These are phyloP conservation scores for Stegastes partitus DNA, from an alignment of 2,113 vertebrate species.

Conservation along the genomic window DNA sequence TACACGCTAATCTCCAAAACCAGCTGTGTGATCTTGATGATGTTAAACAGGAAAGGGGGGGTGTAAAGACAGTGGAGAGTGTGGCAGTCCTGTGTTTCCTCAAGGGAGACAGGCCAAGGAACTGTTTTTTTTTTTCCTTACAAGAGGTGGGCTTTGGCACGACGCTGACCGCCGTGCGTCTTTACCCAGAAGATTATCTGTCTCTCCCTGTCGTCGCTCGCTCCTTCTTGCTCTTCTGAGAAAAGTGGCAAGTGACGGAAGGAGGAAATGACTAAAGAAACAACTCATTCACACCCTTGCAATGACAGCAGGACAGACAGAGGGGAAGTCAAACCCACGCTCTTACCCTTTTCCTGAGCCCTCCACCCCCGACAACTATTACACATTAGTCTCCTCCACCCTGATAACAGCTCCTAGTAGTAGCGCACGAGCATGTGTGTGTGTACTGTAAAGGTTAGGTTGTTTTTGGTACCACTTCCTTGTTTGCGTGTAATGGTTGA, in stretches of 20 bases:
- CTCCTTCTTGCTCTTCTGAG: slow-evolving; percentile 60
- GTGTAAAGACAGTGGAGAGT: slow-evolving; percentile 6
- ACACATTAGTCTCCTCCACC: slow-evolving; percentile 37
- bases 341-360: slow-evolving; percentile 60
- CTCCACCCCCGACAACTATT: slow-evolving; percentile 45
- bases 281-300: slow-evolving; percentile 73
- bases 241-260: slow-evolving; percentile 58
- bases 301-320: slow-evolving; percentile 59
- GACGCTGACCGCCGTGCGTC: slow-evolving; percentile 45
- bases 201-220: slow-evolving; percentile 46
- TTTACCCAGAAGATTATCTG: slow-evolving; percentile 55
- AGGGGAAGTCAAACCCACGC: slow-evolving; percentile 69
- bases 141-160: slow-evolving; percentile 50
- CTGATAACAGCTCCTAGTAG: slow-evolving; percentile 31
- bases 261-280: slow-evolving; percentile 82
- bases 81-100: slow-evolving; percentile 27
- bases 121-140: slow-evolving; percentile 50
- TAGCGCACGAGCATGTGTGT: not conserved
- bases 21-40: not conserved
- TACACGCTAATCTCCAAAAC: not conserved
- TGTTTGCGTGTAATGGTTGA: slow-evolving; percentile 19
- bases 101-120: slow-evolving; percentile 16
- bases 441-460: slow-evolving; percentile 1
- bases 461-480: slow-evolving; percentile 27
- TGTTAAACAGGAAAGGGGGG: not conserved